A percentile compares a stretch with the other conserved stretches of the same genome.
These are phyloP conservation scores for Pemphigus obesinymphae DNA, from an alignment of 1,140 invertebrate species.

Conservation along the genomic window DNA sequence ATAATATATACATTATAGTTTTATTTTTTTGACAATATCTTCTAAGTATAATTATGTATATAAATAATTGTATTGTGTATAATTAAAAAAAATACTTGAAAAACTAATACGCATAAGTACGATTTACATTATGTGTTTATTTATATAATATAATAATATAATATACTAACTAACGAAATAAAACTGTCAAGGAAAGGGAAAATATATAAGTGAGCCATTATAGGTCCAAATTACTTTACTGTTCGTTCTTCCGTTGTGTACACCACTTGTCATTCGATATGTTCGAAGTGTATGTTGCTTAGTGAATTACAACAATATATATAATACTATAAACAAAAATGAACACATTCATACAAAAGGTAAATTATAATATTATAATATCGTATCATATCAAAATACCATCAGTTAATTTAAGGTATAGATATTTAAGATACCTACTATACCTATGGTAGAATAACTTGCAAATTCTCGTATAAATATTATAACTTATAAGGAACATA, in stretches of 20 bases:
- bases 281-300: neutral
- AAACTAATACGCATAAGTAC: no score
- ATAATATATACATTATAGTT: no score
- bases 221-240: neutral
- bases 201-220: constrained; percentile 29
- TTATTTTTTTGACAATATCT: no score
- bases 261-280: neutral
- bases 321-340: neutral
- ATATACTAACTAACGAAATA: neutral
- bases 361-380: neutral
- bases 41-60: neutral
- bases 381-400: no score
- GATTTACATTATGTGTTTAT: neutral
- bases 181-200: neutral
- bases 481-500: no score
- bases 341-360: constrained; percentile 1
- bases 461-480: no score
- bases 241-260: constrained; percentile 1
- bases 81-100: neutral
- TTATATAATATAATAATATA: neutral
- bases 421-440: no score
- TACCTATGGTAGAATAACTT: no score
- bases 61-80: no score
- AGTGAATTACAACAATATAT: neutral
- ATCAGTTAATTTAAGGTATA: no score